phyloP scores from a whole-genome alignment of 2,113 vertebrate genomes.

The Anarhynchus alexandrinus region DNA sequence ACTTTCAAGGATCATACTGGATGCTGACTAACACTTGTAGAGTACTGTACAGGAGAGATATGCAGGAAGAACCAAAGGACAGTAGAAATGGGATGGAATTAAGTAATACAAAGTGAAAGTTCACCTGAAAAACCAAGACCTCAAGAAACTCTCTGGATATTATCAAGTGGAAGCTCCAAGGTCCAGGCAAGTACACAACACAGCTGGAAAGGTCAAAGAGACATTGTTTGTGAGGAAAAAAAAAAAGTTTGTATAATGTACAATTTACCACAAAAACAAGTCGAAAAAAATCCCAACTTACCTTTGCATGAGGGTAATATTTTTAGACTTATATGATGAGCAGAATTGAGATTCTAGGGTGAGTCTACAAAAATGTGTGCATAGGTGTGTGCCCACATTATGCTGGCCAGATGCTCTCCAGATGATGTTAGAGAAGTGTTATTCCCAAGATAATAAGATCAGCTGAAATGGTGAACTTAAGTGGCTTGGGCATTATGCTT shows the following conservation, averaged over 20 bases:
- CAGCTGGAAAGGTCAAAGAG: background rate
- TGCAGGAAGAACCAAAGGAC: background rate
- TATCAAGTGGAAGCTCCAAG: background rate
- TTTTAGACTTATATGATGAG: background rate
- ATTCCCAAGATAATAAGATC: background rate
- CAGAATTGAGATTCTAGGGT: background rate
- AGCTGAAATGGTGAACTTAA: background rate
- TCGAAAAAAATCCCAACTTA: background rate
- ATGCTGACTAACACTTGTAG: background rate
- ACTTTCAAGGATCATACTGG: background rate
- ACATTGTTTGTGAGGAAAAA: background rate
- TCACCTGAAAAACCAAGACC: background rate
- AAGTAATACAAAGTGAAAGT: background rate
- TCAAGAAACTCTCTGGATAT: background rate
- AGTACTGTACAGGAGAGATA: background rate
- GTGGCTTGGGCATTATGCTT: background rate
- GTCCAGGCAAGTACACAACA: background rate
- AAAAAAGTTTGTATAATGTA: accelerated
- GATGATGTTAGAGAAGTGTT: background rate
- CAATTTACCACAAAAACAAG: background rate
- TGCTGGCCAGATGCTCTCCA: background rate
- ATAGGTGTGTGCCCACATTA: background rate
- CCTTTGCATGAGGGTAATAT: background rate
- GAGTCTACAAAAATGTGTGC: background rate
- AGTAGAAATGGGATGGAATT: background rate